Conservation (phyloP, 2,888 invertebrate species). For the Coronaproctus castanopsis region DNA sequence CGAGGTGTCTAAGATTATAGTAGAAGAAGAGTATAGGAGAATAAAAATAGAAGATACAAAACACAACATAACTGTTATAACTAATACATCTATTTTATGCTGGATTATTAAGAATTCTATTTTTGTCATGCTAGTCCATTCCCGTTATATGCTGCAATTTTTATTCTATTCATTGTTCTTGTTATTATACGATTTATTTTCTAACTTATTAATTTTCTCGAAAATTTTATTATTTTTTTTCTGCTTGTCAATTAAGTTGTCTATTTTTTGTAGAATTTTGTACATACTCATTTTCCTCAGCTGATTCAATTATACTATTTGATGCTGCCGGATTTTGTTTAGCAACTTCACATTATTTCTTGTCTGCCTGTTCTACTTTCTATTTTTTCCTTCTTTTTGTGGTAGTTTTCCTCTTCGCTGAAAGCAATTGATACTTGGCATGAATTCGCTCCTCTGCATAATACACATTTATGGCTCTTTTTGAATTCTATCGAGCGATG, state of each 20-base stretch:
- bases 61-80: too few species aligned
- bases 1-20: too few species aligned
- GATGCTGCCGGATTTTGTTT: not conserved
- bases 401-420: not conserved
- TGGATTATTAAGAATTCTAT: not conserved
- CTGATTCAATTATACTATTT: not conserved
- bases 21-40: too few species aligned
- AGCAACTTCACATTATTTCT: not conserved
- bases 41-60: too few species aligned
- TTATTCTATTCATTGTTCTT: not conserved
- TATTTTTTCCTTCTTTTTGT: not conserved
- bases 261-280: not conserved
- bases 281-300: not conserved
- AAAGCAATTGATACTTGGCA: not conserved
- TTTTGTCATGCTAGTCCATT: not conserved
- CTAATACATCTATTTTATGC: not conserved
- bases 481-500: not conserved
- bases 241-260: not conserved
- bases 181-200: not conserved
- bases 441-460: not conserved
- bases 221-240: too few species aligned
- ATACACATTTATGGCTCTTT: not conserved
- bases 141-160: not conserved
- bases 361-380: too few species aligned
- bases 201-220: not conserved